Base-by-base conservation (phyloP, 2,797 vertebrate species). In the Galago senegalensis region DNA sequence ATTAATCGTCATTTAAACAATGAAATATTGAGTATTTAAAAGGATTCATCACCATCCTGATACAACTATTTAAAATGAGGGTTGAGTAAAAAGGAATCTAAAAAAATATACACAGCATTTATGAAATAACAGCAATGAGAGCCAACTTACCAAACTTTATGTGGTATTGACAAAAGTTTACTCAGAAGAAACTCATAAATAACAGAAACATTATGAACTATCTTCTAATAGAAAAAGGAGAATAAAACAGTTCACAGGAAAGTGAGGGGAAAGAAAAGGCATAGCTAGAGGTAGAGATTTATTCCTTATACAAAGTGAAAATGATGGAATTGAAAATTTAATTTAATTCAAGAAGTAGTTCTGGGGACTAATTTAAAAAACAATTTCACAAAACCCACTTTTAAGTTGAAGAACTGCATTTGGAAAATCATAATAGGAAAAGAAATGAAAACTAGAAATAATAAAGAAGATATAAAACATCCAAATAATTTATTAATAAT, bases 291-390 rank as follows among this genome's bases (percentile, higher is more conserved):
- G 6, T 20, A 73, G 16, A 79, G 73, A 80, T 43, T 56, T 43
- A 81, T 93, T 43, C 10, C 34, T 76, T 75, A 67, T 3, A 81
- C 17, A 75, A 85, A 60, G 63, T 90, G 14, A 90, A 96, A 87
- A 31, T 29, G 31, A 53, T 43, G 53, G 3, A 63, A 61, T 56
- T 87, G 5, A 73, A 92, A 90, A 37, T 65, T 34, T 31, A 89
- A 87, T 61, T 20, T 29, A 79, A 37, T 80, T 1, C 2, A 86
- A 73, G 5, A 93, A 67, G 14, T 89, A 23, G 25, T 73, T 76
- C 21, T 46, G 29, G 20, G 27, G 21, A 4, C 63, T 16, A 72
- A 84, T 27, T 60, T 49, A 73, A 3, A 90, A 69, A 61, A 29
- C 17, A 31, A 65, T 77, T 7, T 1, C 11, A 63, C 72, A 86